A percentile compares a stretch with the other conserved stretches of the same genome.
Evolutionary conservation across 2,797 vertebrate species (phyloP).

Genomic region (Craterocephalus amniculus): DNA sequence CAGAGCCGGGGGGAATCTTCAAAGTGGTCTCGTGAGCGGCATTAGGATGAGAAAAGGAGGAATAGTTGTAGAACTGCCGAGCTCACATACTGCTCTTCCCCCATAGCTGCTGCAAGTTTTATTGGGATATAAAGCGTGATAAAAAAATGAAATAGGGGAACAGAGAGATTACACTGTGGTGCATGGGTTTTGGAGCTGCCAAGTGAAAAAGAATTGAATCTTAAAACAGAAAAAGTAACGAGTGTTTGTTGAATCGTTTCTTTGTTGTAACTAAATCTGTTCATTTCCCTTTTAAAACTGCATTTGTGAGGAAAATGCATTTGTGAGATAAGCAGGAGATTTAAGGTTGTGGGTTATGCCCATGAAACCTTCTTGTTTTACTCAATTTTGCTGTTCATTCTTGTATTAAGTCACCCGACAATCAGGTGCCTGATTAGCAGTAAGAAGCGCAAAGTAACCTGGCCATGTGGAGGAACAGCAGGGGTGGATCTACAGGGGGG

Average conservation of each 20-base stretch:
- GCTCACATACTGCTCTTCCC: neutral
- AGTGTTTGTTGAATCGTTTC: no score
- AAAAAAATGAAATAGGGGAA: slow-evolving; percentile 11
- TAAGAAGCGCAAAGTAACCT: no score
- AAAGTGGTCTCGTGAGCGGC: neutral
- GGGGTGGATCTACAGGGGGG: no score
- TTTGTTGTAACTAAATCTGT: no score
- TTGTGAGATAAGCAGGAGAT: neutral
- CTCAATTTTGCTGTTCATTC: neutral
- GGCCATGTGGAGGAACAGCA: no score
- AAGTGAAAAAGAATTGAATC: neutral
- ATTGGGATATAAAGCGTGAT: slow-evolving; percentile 21
- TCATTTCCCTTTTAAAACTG: neutral
- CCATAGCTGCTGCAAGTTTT: slow-evolving; percentile 18
- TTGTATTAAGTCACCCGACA: neutral
- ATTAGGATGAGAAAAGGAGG: neutral
- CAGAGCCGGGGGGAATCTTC: neutral
- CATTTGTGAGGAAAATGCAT: neutral
- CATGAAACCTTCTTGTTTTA: no score
- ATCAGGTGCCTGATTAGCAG: no score
- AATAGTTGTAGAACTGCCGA: slow-evolving; percentile 31
- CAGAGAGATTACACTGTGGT: slow-evolving; percentile 20
- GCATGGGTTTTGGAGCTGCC: neutral
- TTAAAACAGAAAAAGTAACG: neutral
- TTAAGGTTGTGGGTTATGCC: neutral